Conservation (phyloP, 2,888 invertebrate genomes). For the Ormia ochracea region DNA sequence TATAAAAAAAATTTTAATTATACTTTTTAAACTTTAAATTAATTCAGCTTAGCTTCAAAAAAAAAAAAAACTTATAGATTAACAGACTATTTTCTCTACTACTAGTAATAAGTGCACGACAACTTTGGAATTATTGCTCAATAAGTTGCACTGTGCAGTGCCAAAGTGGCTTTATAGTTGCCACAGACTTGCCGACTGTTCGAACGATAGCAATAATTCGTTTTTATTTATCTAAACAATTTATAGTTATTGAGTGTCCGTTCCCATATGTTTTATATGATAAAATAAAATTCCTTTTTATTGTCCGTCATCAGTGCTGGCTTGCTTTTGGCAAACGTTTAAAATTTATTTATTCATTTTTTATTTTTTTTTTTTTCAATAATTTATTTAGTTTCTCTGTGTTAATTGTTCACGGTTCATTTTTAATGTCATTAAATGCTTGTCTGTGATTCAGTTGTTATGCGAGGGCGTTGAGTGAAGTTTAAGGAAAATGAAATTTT, state of each 20-base stretch:
- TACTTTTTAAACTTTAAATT: too few species aligned
- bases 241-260: not conserved
- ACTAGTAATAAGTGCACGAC: too few species aligned
- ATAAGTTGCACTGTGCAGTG: too few species aligned
- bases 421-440: slow-evolving; percentile 20
- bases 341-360: too few species aligned
- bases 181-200: not conserved
- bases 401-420: slow-evolving; percentile 21
- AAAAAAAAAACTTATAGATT: too few species aligned
- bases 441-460: not conserved
- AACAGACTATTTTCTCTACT: too few species aligned
- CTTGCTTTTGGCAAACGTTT: not conserved
- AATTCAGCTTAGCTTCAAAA: too few species aligned
- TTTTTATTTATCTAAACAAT: not conserved
- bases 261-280: not conserved
- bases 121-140: too few species aligned
- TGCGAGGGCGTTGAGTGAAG: not conserved
- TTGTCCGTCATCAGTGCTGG: slow-evolving; percentile 25
- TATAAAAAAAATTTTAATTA: too few species aligned
- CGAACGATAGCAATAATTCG: not conserved
- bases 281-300: slow-evolving; percentile 39
- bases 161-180: too few species aligned
- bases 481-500: not conserved
- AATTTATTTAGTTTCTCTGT: not conserved
- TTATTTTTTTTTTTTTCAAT: not conserved